Evolutionary conservation across 1,140 invertebrate species (phyloP), one percentile per base, ranked within the genome.

Genomic region (Drosophila nannoptera): DNA sequence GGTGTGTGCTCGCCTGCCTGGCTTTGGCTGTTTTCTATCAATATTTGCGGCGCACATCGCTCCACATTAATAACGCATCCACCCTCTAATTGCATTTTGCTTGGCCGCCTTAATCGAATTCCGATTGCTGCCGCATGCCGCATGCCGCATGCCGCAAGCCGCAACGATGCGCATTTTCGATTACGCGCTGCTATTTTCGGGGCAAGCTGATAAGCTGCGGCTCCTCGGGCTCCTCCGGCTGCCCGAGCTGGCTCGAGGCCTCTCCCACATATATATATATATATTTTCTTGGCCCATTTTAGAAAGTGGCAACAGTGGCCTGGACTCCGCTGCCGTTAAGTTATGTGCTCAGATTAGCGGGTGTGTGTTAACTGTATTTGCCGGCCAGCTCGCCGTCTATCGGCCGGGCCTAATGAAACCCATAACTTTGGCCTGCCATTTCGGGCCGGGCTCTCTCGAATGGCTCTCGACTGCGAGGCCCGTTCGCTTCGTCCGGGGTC

Each of bases 21-120:
- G 4, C 8, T 38, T 38, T 8, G 36, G 8, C 11, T 46, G 45
- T 65, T 63, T 61, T 68, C 64, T 75, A 78, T 78, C 63, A 78
- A 75, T 75, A 62, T 76, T 63, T 68, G 58, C 55, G 35, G 31
- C 46, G 56, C 32, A 35, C 50, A 54, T 70, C 71, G 81, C 80
- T 86, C 80, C 76, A 88, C 78, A 88, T 88, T 88, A 88, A 88
- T 88, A 88, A 88, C 81, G 87, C 87, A 88, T 88, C 78, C 87
- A 88, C 87, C 87, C 87, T 88, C 87, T 88, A 88, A 88, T 88
- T 88, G 87, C 76, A 81, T 88, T 88, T 77, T 69, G 46, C 43
- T 53, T 43, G 49, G 72, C 52, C 55, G 62, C 56, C 83, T 83
- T 83, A 84, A 83, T 83, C 78, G 78, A 83, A 83, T 84, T 80